Evolutionary conservation across 2,797 vertebrate genomes (phyloP).

Genomic region (Leontopithecus rosalia): DNA sequence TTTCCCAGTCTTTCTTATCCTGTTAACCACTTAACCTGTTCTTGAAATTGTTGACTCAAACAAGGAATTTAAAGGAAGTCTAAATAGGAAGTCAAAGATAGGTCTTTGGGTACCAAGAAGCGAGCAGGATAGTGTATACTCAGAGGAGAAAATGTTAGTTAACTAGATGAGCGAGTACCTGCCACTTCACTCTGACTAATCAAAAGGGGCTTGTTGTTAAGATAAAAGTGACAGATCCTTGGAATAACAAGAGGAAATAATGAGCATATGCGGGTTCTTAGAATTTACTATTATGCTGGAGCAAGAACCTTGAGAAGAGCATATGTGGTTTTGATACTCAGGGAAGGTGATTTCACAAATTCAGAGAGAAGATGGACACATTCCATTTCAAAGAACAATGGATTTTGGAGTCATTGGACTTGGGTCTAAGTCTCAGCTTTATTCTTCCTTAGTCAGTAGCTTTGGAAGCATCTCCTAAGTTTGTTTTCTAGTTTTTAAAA

Average conservation of each 20-base stretch:
- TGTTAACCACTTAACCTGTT: neutral
- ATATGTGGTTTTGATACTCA: neutral
- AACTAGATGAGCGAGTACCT: neutral
- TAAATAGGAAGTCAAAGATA: no score
- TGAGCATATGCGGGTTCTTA: neutral
- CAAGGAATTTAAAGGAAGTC: neutral
- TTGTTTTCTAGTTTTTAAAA: slow-evolving; percentile 37
- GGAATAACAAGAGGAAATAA: neutral
- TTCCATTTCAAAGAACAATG: neutral
- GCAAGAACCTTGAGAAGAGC: neutral
- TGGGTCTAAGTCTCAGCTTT: neutral
- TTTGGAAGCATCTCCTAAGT: neutral
- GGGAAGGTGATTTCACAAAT: neutral
- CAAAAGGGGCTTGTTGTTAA: neutral
- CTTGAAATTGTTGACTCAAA: neutral
- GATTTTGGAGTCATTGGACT: neutral
- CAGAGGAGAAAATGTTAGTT: neutral
- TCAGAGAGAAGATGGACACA: neutral
- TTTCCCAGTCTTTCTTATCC: no score
- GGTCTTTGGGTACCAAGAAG: neutral
- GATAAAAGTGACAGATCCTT: neutral
- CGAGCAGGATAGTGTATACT: neutral
- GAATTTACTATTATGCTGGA: neutral
- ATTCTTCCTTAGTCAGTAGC: neutral
- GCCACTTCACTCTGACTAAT: neutral